Evolutionary conservation across 2,888 invertebrate genomes (phyloP).

Genomic region (Tetragnatha montana): DNA sequence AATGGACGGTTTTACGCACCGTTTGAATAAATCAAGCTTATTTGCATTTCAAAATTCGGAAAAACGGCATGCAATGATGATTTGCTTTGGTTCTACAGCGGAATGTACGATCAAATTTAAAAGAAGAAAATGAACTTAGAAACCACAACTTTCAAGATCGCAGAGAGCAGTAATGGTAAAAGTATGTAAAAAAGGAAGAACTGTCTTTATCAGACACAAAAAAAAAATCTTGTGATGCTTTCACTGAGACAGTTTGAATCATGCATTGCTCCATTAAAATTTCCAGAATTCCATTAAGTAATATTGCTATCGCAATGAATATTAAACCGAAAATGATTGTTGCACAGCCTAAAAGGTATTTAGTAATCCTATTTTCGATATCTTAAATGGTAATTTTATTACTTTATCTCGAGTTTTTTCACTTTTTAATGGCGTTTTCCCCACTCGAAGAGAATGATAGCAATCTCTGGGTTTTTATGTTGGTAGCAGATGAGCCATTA

Average conservation of each 20-base stretch:
- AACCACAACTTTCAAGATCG: neutral
- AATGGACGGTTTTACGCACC: constrained; percentile 19
- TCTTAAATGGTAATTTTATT: constrained; percentile 11
- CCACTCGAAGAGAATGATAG: neutral
- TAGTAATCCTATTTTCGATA: constrained; percentile 15
- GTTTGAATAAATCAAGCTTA: constrained; percentile 29
- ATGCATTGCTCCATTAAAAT: constrained; percentile 12
- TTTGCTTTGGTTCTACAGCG: neutral
- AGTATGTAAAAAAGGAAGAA: constrained; percentile 5
- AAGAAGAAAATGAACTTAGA: constrained; percentile 6
- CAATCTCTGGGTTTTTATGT: neutral
- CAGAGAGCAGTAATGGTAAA: constrained; percentile 6
- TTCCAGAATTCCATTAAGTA: constrained; percentile 3
- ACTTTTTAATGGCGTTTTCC: neutral
- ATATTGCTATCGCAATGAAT: constrained; percentile 22
- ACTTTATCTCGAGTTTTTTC: neutral
- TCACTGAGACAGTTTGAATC: constrained; percentile 11
- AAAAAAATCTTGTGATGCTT: neutral
- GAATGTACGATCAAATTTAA: constrained; percentile 6
- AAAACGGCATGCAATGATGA: constrained; percentile 29
- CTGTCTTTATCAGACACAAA: neutral
- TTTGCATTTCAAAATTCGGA: constrained; percentile 15
- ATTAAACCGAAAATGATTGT: constrained; percentile 6
- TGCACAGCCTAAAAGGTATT: constrained; percentile 6
- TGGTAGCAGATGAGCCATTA: neutral